phyloP scores from a whole-genome alignment of 2,888 invertebrate species.

The Strigamia transsilvanica region DNA sequence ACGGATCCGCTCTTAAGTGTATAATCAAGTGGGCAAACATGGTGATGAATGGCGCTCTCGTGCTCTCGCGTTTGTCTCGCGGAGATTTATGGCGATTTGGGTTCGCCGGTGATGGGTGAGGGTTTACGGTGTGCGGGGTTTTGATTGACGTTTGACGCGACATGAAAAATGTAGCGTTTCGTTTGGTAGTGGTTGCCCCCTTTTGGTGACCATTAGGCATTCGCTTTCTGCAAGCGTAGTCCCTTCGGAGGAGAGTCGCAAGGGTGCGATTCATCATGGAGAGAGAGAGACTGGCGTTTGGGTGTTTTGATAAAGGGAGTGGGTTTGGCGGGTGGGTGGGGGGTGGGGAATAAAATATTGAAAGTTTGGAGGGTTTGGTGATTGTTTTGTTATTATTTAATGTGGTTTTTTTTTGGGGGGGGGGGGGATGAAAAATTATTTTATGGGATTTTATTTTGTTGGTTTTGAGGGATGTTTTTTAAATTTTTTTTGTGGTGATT shows the following conservation, averaged over 20 bases:
- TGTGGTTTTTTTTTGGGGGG: not conserved
- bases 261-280: not conserved
- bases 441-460: too few relatives aligned
- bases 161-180: not conserved
- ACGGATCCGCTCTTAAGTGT: not conserved
- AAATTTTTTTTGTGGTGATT: too few relatives aligned
- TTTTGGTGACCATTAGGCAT: not conserved
- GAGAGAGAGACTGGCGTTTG: not conserved
- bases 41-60: not conserved
- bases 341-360: not conserved
- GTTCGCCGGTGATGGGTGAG: too few relatives aligned
- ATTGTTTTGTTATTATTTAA: not conserved
- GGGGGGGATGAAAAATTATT: not conserved
- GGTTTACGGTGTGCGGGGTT: not conserved
- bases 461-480: too few relatives aligned
- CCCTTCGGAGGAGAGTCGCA: not conserved
- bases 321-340: not conserved
- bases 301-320: not conserved
- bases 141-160: not conserved
- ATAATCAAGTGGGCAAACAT: not conserved
- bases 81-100: too few relatives aligned
- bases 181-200: not conserved
- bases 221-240: not conserved
- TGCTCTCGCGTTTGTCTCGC: not conserved
- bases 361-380: not conserved